A percentile compares a stretch with the other conserved stretches of the same genome.
phyloP scores from a whole-genome alignment of 1,140 invertebrate species.

The Drosophila pruinosa region DNA sequence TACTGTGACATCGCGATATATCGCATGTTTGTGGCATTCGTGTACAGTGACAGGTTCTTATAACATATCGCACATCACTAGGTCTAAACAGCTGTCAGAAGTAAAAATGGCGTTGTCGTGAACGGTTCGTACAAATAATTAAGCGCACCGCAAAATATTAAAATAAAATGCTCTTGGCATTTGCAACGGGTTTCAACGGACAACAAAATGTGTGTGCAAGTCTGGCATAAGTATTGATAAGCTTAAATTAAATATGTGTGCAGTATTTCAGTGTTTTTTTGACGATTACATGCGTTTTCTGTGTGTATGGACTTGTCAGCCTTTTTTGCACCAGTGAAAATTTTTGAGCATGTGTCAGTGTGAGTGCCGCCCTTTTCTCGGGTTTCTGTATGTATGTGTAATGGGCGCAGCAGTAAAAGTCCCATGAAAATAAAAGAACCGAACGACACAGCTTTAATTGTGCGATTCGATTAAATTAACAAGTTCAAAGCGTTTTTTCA shows the following conservation, averaged over 20 bases:
- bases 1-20: not conserved
- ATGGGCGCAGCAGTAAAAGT: constrained; percentile 65
- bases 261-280: constrained; percentile 34
- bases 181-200: constrained; percentile 20
- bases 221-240: constrained; percentile 10
- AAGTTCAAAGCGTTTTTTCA: constrained; percentile 43
- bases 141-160: constrained; percentile 36
- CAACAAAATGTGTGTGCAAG: constrained; percentile 31
- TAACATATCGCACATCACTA: constrained; percentile 16
- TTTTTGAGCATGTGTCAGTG: constrained; percentile 29
- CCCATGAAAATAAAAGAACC: constrained; percentile 18
- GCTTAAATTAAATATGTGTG: constrained; percentile 16
- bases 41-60: not conserved
- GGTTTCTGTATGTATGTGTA: constrained; percentile 45
- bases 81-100: constrained; percentile 41
- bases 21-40: not conserved
- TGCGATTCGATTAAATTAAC: constrained; percentile 51
- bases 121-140: constrained; percentile 29
- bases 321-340: constrained; percentile 50
- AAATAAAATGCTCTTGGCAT: constrained; percentile 46
- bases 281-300: constrained; percentile 31
- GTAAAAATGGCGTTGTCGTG: constrained; percentile 53
- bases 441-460: constrained; percentile 37
- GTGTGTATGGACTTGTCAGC: constrained; percentile 33
- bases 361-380: constrained; percentile 18